Percentiles rank a stretch among this genome's conserved stretches.
phyloP scores from a whole-genome alignment of 2,888 invertebrate species.

The Folsomia manolachei region DNA sequence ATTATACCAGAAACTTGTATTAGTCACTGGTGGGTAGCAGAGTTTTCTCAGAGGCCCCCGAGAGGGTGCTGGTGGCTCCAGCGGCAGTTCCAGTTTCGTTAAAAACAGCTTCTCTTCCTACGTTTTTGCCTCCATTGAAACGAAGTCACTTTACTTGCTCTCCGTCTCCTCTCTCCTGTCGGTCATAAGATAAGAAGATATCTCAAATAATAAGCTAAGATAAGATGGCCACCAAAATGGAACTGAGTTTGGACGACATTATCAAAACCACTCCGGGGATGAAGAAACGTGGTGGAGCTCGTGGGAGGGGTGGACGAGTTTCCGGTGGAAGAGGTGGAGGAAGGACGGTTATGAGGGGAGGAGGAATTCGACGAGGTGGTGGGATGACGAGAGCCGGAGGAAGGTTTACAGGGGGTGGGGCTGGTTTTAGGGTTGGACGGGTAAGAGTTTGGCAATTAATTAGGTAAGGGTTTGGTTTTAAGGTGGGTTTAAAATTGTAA shows the following conservation, averaged over 20 bases:
- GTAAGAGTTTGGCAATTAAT: too few relatives aligned
- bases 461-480: neutral
- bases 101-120: neutral
- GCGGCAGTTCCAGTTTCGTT: neutral
- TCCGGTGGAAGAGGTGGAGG: conserved; percentile 65
- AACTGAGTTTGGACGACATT: conserved; percentile 95
- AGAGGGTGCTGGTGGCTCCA: neutral
- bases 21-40: too few relatives aligned
- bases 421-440: conserved; percentile 65
- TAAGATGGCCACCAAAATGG: conserved; percentile 86
- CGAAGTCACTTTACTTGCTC: neutral
- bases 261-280: conserved; percentile 63
- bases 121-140: neutral
- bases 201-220: neutral
- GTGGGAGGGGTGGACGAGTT: conserved; percentile 50
- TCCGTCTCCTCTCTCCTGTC: neutral
- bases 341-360: conserved; percentile 53
- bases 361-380: conserved; percentile 59
- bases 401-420: conserved; percentile 53
- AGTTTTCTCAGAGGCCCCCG: too few relatives aligned
- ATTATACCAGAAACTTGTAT: too few relatives aligned
- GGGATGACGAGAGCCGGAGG: conserved; percentile 57
- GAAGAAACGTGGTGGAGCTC: conserved; percentile 53
- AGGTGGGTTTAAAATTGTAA: neutral
- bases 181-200: neutral